Evolutionary conservation across 2,888 invertebrate species (phyloP).

Genomic region (Calephelis perditalis): DNA sequence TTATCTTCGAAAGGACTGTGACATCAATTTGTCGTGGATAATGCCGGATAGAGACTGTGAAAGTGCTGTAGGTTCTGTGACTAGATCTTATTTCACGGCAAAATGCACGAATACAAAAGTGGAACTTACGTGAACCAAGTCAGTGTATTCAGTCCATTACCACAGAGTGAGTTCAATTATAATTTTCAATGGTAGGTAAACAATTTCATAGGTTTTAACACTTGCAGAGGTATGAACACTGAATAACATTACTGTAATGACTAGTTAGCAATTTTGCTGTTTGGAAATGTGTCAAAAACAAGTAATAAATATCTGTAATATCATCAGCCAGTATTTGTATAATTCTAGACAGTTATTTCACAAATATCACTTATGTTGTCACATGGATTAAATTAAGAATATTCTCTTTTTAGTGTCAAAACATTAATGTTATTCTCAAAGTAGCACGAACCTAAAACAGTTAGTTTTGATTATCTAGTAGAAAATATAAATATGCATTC

Average conservation of each 20-base stretch:
- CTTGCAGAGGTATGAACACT: not conserved
- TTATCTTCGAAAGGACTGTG: slow-evolving; percentile 62
- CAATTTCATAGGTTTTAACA: not conserved
- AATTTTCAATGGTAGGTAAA: slow-evolving; percentile 17
- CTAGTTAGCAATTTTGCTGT: too few species aligned
- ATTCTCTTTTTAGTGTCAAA: too few species aligned
- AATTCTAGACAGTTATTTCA: too few species aligned
- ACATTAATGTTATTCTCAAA: too few species aligned
- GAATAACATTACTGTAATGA: not conserved
- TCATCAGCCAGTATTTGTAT: too few species aligned
- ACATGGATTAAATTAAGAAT: too few species aligned
- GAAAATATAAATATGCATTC: too few species aligned
- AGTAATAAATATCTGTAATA: too few species aligned
- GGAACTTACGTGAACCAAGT: slow-evolving; percentile 67
- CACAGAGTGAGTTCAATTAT: slow-evolving; percentile 62
- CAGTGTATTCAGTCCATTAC: slow-evolving; percentile 66
- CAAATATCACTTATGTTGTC: too few species aligned
- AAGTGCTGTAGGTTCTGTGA: slow-evolving; percentile 63
- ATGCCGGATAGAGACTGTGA: slow-evolving; percentile 72
- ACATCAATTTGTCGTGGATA: slow-evolving; percentile 65
- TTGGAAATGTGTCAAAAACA: slow-evolving; percentile 5
- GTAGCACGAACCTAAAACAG: too few species aligned
- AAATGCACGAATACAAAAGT: slow-evolving; percentile 72
- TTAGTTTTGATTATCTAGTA: too few species aligned
- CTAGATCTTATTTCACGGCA: slow-evolving; percentile 59